A percentile compares a stretch with the other conserved stretches of the same genome.
phyloP scores from a whole-genome alignment of 2,797 vertebrate genomes.

The Okamejei kenojei region DNA sequence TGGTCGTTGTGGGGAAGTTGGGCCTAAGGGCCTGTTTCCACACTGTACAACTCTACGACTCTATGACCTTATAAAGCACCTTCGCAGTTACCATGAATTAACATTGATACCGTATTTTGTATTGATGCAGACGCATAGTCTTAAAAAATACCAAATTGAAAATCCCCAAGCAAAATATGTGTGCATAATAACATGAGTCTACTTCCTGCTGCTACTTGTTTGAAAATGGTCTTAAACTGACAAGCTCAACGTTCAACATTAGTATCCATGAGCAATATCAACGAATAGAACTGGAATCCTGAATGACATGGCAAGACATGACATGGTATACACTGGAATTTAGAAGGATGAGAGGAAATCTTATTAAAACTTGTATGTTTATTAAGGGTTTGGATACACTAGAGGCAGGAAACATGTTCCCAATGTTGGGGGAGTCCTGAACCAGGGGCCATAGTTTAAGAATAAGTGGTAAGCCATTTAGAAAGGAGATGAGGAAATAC shows the following conservation, averaged over 20 bases:
- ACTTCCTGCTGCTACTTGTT: neutral
- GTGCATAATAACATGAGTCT: neutral
- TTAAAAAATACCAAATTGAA: neutral
- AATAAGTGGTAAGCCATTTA: too few relatives aligned
- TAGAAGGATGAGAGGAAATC: too few relatives aligned
- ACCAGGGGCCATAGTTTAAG: too few relatives aligned
- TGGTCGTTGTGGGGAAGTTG: too few relatives aligned
- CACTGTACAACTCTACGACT: too few relatives aligned
- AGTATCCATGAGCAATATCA: neutral
- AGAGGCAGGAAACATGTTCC: too few relatives aligned
- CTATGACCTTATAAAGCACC: neutral
- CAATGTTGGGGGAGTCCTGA: too few relatives aligned
- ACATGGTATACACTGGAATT: too few relatives aligned
- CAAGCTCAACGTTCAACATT: neutral
- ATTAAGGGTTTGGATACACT: too few relatives aligned
- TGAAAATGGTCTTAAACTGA: neutral
- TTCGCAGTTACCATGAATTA: neutral
- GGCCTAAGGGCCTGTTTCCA: too few relatives aligned
- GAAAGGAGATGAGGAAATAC: too few relatives aligned
- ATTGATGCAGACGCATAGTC: neutral
- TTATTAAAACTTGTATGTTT: too few relatives aligned
- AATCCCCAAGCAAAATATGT: neutral
- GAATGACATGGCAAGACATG: conserved; percentile 47
- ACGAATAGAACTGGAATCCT: conserved; percentile 50
- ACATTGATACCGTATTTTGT: neutral